These are phyloP conservation scores for Centruroides sculpturatus DNA, from an alignment of 1,140 invertebrate species.

Conservation along the genomic window DNA sequence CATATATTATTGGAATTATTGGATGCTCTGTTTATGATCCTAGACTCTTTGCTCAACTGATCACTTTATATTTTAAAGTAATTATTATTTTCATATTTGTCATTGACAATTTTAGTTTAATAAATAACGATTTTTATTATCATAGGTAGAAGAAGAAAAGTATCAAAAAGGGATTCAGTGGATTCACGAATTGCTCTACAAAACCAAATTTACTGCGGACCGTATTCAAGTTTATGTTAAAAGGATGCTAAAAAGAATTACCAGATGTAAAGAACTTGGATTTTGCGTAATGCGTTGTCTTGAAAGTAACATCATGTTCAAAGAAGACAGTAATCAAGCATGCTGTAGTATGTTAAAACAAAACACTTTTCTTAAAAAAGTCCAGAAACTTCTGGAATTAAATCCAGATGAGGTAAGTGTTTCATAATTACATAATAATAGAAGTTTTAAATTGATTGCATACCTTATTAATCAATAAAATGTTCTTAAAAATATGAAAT, in stretches of 20 bases:
- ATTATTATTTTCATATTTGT: no score
- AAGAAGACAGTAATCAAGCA: slow-evolving; percentile 54
- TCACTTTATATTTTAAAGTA: no score
- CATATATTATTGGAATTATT: no score
- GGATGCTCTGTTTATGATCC: no score
- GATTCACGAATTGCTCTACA: slow-evolving; percentile 56
- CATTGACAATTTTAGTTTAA: no score
- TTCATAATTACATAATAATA: no score
- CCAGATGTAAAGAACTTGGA: slow-evolving; percentile 49
- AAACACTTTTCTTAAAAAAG: slow-evolving; percentile 52
- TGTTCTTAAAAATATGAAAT: no score
- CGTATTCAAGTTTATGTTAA: slow-evolving; percentile 56
- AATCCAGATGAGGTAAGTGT: slow-evolving; percentile 30
- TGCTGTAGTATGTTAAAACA: slow-evolving; percentile 53
- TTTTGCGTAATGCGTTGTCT: slow-evolving; percentile 40
- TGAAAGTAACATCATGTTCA: slow-evolving; percentile 44
- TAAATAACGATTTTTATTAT: no score
- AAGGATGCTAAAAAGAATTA: slow-evolving; percentile 54
- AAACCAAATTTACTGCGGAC: slow-evolving; percentile 51
- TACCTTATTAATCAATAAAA: no score
- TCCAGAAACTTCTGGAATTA: slow-evolving; percentile 42
- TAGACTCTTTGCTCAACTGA: no score
- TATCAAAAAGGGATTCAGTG: slow-evolving; percentile 59
- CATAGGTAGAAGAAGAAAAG: slow-evolving; percentile 55
- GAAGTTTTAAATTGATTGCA: no score